Conservation (phyloP, 2,888 invertebrate genomes). For the Seira sanloemensis region DNA sequence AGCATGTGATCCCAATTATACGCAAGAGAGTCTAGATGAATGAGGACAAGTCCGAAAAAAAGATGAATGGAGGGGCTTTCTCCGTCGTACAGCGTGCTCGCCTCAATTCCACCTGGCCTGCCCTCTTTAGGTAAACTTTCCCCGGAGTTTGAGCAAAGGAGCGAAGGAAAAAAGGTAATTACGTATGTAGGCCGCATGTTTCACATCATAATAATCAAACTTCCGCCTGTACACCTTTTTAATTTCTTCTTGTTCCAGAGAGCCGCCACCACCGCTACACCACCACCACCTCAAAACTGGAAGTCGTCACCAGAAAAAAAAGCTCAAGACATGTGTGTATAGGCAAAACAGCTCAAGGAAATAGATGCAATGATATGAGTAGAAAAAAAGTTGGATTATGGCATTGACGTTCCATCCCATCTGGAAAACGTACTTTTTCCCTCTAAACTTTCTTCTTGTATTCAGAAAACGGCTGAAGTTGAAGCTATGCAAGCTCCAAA, state of each 20-base stretch:
- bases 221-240: slow-evolving; percentile 45
- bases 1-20: neutral
- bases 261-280: neutral
- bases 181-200: slow-evolving; percentile 59
- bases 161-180: slow-evolving; percentile 38
- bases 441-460: no score
- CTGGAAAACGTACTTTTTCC: neutral
- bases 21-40: slow-evolving; percentile 10
- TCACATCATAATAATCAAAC: slow-evolving; percentile 48
- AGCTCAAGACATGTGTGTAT: no score
- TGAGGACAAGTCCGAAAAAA: slow-evolving; percentile 2
- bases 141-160: neutral
- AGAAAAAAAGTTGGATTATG: neutral
- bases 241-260: slow-evolving; percentile 38
- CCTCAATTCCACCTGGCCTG: no score
- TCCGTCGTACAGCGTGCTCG: no score
- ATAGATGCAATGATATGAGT: slow-evolving; percentile 11
- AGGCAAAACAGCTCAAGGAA: no score
- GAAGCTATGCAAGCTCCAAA: slow-evolving; percentile 42
- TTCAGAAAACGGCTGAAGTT: neutral
- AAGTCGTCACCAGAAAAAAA: neutral
- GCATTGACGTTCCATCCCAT: slow-evolving; percentile 16
- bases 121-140: no score
- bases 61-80: slow-evolving; percentile 8
- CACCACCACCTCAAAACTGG: no score